phyloP scores from a whole-genome alignment of 92 coral and sea anemone genomes.

The Actinostola sp. region DNA sequence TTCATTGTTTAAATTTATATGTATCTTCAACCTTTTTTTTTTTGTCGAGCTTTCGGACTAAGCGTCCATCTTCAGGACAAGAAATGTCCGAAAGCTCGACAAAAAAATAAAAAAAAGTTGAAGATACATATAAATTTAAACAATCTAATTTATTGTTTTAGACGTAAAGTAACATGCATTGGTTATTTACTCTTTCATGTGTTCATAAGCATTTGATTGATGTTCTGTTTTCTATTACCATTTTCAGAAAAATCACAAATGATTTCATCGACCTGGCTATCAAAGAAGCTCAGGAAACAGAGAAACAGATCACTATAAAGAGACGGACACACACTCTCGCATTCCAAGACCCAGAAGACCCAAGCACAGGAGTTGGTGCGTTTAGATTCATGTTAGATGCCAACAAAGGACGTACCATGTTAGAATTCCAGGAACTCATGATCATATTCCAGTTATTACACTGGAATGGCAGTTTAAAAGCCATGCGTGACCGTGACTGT shows the following conservation, averaged over 20 bases:
- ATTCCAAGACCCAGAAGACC: conserved; percentile 57
- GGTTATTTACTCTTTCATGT: neutral
- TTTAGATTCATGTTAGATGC: conserved; percentile 88
- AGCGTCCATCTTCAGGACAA: too few relatives aligned
- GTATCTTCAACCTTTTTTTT: too few relatives aligned
- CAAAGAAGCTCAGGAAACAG: conserved; percentile 81
- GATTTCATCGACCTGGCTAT: conserved; percentile 90
- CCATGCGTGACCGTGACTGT: conserved; percentile 90
- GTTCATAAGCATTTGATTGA: too few relatives aligned
- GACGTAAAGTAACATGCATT: neutral
- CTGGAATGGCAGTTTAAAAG: conserved; percentile 93
- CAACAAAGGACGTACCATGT: conserved; percentile 85
- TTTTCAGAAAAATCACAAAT: conserved; percentile 81
- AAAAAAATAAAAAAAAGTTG: too few relatives aligned
- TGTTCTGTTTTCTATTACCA: neutral
- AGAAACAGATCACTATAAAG: conserved; percentile 54
- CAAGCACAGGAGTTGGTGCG: conserved; percentile 85
- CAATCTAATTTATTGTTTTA: too few relatives aligned
- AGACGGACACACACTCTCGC: conserved; percentile 56
- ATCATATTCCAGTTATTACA: conserved; percentile 88
- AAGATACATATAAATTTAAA: too few relatives aligned
- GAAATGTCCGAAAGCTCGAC: too few relatives aligned
- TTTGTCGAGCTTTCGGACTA: too few relatives aligned
- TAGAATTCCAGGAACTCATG: conserved; percentile 94
- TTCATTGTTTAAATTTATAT: too few relatives aligned